phyloP scores from a whole-genome alignment of 2,888 invertebrate genomes.

The Caenorhabditis sp. region DNA sequence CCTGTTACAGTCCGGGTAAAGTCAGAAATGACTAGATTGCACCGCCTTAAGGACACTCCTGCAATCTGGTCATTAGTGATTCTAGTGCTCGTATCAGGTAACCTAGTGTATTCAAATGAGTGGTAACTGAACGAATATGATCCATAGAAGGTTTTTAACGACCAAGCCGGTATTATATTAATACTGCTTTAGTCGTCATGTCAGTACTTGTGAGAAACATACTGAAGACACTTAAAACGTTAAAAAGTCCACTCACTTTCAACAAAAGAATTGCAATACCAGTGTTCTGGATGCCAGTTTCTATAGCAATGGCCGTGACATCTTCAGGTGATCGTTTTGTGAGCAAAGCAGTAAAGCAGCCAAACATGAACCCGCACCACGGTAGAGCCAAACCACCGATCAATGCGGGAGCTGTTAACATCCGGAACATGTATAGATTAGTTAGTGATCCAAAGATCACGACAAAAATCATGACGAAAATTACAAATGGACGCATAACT shows the following conservation, averaged over 20 bases:
- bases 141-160: no score
- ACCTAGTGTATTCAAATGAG: no score
- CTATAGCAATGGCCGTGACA: conserved; percentile 79
- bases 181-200: no score
- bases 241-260: conserved; percentile 65
- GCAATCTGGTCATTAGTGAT: no score
- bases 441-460: conserved; percentile 80
- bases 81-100: no score
- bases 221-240: no score
- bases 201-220: no score
- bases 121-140: no score
- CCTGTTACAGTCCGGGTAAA: no score
- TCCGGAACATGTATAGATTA: conserved; percentile 80
- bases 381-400: conserved; percentile 80
- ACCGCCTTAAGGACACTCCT: no score
- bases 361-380: conserved; percentile 81
- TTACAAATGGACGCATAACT: conserved; percentile 79
- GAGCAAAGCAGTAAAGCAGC: conserved; percentile 79
- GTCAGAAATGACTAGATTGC: no score
- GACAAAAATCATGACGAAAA: conserved; percentile 80
- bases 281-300: conserved; percentile 80
- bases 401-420: conserved; percentile 79
- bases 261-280: conserved; percentile 80
- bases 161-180: no score
- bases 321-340: conserved; percentile 72